Percentiles rank a stretch among this genome's conserved stretches.
Evolutionary conservation across 2,888 invertebrate species (phyloP).

Genomic region (Vanessa cardui): DNA sequence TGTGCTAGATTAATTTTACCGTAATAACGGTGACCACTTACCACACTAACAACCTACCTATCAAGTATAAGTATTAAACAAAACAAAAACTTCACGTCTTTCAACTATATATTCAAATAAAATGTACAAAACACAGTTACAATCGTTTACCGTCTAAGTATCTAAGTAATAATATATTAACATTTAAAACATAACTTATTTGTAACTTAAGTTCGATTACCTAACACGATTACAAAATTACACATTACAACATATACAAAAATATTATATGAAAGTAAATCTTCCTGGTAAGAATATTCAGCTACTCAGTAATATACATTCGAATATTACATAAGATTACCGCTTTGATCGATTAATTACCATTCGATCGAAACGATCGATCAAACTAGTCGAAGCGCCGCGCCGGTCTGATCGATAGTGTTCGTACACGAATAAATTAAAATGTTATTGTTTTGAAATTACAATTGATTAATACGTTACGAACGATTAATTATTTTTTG

Average conservation of each 20-base stretch:
- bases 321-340: constrained; percentile 31
- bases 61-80: too few species aligned
- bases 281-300: constrained; percentile 10
- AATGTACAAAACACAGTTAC: too few species aligned
- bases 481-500: background rate
- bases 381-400: constrained; percentile 68
- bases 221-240: background rate
- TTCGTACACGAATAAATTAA: constrained; percentile 72
- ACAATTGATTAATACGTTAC: constrained; percentile 3
- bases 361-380: constrained; percentile 71
- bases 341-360: constrained; percentile 67
- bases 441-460: constrained; percentile 53
- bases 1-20: too few species aligned
- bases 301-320: constrained; percentile 8
- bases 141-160: background rate
- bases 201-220: background rate
- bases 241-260: background rate
- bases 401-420: constrained; percentile 72
- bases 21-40: too few species aligned
- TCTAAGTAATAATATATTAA: background rate
- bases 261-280: constrained; percentile 1
- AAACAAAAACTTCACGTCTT: too few species aligned
- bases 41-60: too few species aligned
- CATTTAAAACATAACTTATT: background rate
- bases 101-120: too few species aligned